Conservation (phyloP, 2,113 vertebrate species). For the Dascyllus trimaculatus region DNA sequence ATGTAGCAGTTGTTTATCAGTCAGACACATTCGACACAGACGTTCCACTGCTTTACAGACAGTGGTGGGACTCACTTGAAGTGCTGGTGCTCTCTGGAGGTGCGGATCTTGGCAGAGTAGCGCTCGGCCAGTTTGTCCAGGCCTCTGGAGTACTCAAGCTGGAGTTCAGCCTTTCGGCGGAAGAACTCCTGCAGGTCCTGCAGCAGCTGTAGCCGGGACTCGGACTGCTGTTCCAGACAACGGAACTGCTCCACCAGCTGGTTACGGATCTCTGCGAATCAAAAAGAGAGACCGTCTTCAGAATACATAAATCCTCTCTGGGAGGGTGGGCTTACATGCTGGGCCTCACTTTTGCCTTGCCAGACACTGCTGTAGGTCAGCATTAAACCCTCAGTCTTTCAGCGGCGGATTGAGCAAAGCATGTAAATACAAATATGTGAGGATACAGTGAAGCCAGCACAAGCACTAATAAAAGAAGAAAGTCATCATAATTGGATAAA, state of each 20-base stretch:
- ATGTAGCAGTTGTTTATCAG: conserved; percentile 32
- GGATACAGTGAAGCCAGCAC: conserved; percentile 16
- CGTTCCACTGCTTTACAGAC: conserved; percentile 13
- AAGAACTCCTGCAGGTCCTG: conserved; percentile 98
- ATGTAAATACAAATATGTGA: conserved; percentile 20
- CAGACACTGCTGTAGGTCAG: conserved; percentile 45
- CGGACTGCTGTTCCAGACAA: conserved; percentile 96
- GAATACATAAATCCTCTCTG: conserved; percentile 25
- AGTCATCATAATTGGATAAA: conserved; percentile 65
- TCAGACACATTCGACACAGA: conserved; percentile 9
- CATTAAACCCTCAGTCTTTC: conserved; percentile 18
- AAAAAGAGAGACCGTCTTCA: conserved; percentile 40
- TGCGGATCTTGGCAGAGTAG: conserved; percentile 94
- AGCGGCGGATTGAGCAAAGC: not conserved
- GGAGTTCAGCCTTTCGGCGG: conserved; percentile 94
- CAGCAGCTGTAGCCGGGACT: conserved; percentile 93
- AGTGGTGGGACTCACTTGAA: conserved; percentile 88
- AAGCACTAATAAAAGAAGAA: conserved; percentile 51
- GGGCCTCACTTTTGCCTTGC: conserved; percentile 34
- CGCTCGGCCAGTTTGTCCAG: conserved; percentile 95
- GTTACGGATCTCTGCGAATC: conserved; percentile 91
- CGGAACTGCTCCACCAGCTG: conserved; percentile 97
- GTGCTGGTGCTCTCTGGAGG: conserved; percentile 93
- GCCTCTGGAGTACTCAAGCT: conserved; percentile 94
- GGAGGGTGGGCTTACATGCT: conserved; percentile 26